These are phyloP conservation scores for Sebastes oblongus DNA, from an alignment of 2,797 vertebrate species.

Conservation along the genomic window DNA sequence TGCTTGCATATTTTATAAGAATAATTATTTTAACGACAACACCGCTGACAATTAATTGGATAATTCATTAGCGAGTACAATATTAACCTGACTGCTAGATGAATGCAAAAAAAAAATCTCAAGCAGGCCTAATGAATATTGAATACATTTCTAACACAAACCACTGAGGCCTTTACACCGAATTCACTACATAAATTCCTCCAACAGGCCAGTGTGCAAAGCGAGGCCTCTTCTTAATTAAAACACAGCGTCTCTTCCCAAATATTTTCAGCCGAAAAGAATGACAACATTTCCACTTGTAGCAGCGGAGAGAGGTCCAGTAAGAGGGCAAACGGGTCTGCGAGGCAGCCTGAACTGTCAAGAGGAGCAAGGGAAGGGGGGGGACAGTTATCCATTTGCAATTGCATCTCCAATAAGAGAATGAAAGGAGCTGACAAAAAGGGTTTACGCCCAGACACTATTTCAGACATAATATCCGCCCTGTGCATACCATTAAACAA, in stretches of 20 bases:
- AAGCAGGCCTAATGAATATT: slow-evolving; percentile 23
- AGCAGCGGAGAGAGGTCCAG: slow-evolving; percentile 42
- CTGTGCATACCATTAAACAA: slow-evolving; percentile 84
- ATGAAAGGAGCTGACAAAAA: slow-evolving; percentile 83
- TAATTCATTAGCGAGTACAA: slow-evolving; percentile 44
- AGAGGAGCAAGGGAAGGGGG: slow-evolving; percentile 27
- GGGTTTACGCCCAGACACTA: slow-evolving; percentile 86
- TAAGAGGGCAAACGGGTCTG: slow-evolving; percentile 43
- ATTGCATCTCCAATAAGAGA: slow-evolving; percentile 81
- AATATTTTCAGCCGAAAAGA: slow-evolving; percentile 54
- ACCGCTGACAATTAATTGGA: slow-evolving; percentile 31
- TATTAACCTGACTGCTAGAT: slow-evolving; percentile 6
- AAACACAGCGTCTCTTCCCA: slow-evolving; percentile 26
- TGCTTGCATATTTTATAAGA: slow-evolving; percentile 18
- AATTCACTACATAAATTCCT: slow-evolving; percentile 27
- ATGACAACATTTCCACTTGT: slow-evolving; percentile 61
- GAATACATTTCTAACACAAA: slow-evolving; percentile 26
- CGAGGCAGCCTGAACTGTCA: slow-evolving; percentile 42
- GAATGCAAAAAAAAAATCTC: background rate
- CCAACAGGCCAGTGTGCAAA: slow-evolving; percentile 32
- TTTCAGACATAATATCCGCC: slow-evolving; percentile 87
- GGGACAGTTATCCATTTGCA: slow-evolving; percentile 63
- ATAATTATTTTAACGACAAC: slow-evolving; percentile 32
- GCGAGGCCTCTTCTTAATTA: slow-evolving; percentile 41
- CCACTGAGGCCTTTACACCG: slow-evolving; percentile 46